Base-by-base conservation (phyloP, 2,797 vertebrate species). In the Arnoldichthys spilopterus region DNA sequence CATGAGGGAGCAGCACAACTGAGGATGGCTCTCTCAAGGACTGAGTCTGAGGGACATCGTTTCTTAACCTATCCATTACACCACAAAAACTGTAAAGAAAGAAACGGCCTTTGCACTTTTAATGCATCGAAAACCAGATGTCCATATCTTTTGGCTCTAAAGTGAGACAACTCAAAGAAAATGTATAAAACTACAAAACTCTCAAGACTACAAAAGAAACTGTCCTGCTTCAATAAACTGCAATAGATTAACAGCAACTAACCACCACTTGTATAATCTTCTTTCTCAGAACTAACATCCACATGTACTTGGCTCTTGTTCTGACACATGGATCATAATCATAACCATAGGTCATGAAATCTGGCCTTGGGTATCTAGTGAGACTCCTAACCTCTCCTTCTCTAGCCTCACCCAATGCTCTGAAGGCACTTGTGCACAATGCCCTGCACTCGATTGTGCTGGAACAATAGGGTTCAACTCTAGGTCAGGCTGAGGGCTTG, bases 401-500 rank as follows among this genome's bases (percentile, higher is more conserved):
- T 72, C 45, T 69, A 82, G 71, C 78, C 81, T 66, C 75, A 78
- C 82, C 82, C 83, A 63, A 59, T 70, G 74, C 82, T 84, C 75
- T 81, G 73, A 79, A 84, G 79, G 81, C 67, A 77, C 82, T 80
- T 74, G 74, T 53, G 81, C 86, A 87, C 81, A 86, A 86, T 84
- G 84, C 82, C 85, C 79, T 61, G 71, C 59, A 49, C 85, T 82
- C 81, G 70, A 84, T 85, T 83, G 83, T 94, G 92, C 91, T 93
- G 92, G 75, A 95, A 94, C 94, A 94, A 94, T 94, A 93, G 91
- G 92, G 95, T 96, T 96, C 95, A 96, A 94, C 93, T 93, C 90
- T 88, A 93, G 95, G 95, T 96, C 95, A 96, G 93, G 90, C 93
- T 91, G 86, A 85, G 91, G 91, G 93, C 87, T 92, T 96, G 95